Evolutionary conservation across 2,113 vertebrate species (phyloP).

Genomic region (Eolophus roseicapilla): DNA sequence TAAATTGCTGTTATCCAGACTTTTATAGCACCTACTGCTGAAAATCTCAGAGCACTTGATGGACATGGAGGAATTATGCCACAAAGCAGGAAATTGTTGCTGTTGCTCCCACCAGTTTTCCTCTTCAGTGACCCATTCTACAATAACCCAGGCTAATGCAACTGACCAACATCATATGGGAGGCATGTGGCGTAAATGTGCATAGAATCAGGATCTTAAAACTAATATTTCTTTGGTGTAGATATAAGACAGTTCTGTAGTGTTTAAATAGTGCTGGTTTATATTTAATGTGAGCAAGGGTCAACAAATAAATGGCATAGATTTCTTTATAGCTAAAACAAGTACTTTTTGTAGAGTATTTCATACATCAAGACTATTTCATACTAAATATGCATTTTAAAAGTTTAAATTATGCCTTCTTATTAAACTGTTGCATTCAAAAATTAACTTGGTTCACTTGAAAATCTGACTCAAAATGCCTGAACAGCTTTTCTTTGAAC

Average conservation of each 20-base stretch:
- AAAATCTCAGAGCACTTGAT: background rate
- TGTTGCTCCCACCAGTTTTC: background rate
- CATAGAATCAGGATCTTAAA: background rate
- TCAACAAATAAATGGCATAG: background rate
- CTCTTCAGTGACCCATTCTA: background rate
- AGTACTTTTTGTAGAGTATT: background rate
- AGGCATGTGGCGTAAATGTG: background rate
- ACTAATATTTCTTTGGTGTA: background rate
- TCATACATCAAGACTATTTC: background rate
- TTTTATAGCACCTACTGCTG: background rate
- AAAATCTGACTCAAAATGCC: background rate
- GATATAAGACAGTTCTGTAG: background rate
- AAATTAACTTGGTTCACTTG: background rate
- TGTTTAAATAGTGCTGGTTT: background rate
- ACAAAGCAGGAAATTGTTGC: background rate
- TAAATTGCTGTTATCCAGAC: background rate
- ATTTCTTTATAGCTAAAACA: background rate
- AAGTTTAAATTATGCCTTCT: background rate
- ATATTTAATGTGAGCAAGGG: background rate
- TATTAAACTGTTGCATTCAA: background rate
- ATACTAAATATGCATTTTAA: background rate
- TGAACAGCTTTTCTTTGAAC: background rate
- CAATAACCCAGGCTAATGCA: background rate
- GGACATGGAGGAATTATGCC: background rate
- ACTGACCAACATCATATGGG: background rate